Evolutionary conservation across 2,797 vertebrate genomes (phyloP), one percentile per base, ranked within the genome.

Genomic region (Oreonectes daqikongensis): DNA sequence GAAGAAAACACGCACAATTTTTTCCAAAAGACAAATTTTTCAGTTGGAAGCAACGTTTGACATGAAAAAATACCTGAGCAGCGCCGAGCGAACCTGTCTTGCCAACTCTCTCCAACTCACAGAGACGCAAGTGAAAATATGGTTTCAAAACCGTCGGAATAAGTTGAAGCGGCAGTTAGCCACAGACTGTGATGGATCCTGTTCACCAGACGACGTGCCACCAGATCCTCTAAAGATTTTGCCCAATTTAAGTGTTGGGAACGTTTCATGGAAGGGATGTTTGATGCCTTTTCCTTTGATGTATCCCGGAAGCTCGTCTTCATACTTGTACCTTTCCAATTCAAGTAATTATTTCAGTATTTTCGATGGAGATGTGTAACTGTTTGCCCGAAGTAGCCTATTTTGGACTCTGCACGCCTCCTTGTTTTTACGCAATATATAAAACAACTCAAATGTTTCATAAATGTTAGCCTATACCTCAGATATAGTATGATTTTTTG

Each of bases 1-100:
- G 83, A 94, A 95, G 87, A 95, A 95, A 84, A 95, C 93, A 0
- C 91, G 95, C 84, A 96, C 95, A 57, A 94, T 95, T 83, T 95
- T 95, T 89, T 95, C 94, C 78, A 95, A 94, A 85, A 91, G 94
- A 77, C 94, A 94, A 86, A 92, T 95, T 11, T 93, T 94, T 38
- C 94, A 93, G 63, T 86, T 94, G 83, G 93, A 94, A 82, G 90
- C 92, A 32, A 93, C 94, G 2, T 95, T 94, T 61, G 93, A 93
- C 85, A 75, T 92, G 87, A 94, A 95, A 83, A 64, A 93, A 1
- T 94, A 95, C 50, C 92, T 95, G 72, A 95, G 95, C 89, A 95
- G 95, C 83, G 92, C 94, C 0, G 95, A 96, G 88, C 86, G 95
- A 28, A 94, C 94, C 1, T 93, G 94, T 50, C 92, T 96, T 4